Percentiles rank a stretch among this genome's conserved stretches.
These are phyloP conservation scores for Karalla daura DNA, from an alignment of 2,797 vertebrate species.

Conservation along the genomic window DNA sequence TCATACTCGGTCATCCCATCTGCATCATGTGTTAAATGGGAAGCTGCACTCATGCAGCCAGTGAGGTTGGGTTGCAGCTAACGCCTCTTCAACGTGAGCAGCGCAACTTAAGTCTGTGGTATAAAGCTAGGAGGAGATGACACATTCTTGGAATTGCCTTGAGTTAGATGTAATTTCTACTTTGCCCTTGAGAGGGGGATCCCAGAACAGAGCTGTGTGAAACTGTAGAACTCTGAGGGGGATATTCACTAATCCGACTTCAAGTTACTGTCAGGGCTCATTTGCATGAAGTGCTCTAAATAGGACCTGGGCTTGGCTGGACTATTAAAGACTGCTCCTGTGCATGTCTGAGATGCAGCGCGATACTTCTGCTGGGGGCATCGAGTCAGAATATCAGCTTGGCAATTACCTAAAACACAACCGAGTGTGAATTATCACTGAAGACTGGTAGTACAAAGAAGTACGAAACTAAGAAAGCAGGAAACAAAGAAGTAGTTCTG, in stretches of 20 bases:
- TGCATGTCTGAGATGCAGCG: not conserved
- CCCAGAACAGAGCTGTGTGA: slow-evolving; percentile 28
- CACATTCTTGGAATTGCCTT: slow-evolving; percentile 8
- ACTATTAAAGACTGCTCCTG: slow-evolving; percentile 3
- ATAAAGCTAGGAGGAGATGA: slow-evolving; percentile 14
- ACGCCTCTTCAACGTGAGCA: slow-evolving; percentile 22
- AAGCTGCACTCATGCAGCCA: not conserved
- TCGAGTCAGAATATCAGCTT: not conserved
- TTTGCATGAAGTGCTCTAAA: slow-evolving; percentile 33
- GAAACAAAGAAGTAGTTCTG: not conserved
- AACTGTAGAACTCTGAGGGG: slow-evolving; percentile 40
- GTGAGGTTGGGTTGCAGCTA: slow-evolving; percentile 18
- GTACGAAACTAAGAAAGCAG: no score
- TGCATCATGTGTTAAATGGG: not conserved
- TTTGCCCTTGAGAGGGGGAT: slow-evolving; percentile 2
- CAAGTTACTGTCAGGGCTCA: slow-evolving; percentile 33
- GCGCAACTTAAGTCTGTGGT: slow-evolving; percentile 2
- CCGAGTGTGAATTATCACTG: no score
- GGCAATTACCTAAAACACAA: no score
- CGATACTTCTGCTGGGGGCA: not conserved
- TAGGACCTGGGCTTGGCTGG: slow-evolving; percentile 8
- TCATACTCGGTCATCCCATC: not conserved
- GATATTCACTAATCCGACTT: slow-evolving; percentile 25
- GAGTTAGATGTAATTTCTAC: slow-evolving; percentile 17
- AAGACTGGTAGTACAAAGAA: no score